phyloP scores from a whole-genome alignment of 2,888 invertebrate genomes.

The Eilema griseolum region DNA sequence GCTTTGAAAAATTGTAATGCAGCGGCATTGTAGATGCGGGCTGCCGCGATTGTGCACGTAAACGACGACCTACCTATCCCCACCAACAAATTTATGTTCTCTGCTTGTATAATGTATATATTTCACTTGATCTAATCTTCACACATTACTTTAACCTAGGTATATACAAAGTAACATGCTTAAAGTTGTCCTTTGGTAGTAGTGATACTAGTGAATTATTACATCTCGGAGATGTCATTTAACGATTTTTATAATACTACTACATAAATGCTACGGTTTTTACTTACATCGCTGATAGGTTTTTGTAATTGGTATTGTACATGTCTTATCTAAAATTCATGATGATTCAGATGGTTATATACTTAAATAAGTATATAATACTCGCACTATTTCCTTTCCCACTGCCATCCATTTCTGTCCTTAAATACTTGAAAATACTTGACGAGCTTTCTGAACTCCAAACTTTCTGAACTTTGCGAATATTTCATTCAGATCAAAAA shows the following conservation, averaged over 20 bases:
- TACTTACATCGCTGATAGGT: background rate
- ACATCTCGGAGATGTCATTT: background rate
- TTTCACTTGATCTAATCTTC: conserved; percentile 31
- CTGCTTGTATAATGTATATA: conserved; percentile 29
- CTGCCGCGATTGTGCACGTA: conserved; percentile 76
- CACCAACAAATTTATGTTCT: conserved; percentile 60
- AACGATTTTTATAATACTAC: background rate
- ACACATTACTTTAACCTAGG: conserved; percentile 34
- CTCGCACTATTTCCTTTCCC: background rate
- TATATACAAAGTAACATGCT: conserved; percentile 38
- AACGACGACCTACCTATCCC: conserved; percentile 54
- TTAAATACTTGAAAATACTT: background rate
- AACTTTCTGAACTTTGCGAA: background rate
- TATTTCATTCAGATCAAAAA: background rate
- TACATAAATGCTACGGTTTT: background rate
- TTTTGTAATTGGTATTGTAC: too few relatives aligned
- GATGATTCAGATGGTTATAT: too few relatives aligned
- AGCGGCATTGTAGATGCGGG: conserved; percentile 78
- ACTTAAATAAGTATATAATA: too few relatives aligned
- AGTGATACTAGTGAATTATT: background rate
- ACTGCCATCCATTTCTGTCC: background rate
- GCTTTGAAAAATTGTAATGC: conserved; percentile 86
- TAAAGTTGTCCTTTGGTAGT: background rate
- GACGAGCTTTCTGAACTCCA: background rate
- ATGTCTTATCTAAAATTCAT: background rate